Percentiles rank a stretch among this genome's conserved stretches.
These are phyloP conservation scores for Tauraco hartlaubi DNA, from an alignment of 2,797 vertebrate genomes.

Conservation along the genomic window DNA sequence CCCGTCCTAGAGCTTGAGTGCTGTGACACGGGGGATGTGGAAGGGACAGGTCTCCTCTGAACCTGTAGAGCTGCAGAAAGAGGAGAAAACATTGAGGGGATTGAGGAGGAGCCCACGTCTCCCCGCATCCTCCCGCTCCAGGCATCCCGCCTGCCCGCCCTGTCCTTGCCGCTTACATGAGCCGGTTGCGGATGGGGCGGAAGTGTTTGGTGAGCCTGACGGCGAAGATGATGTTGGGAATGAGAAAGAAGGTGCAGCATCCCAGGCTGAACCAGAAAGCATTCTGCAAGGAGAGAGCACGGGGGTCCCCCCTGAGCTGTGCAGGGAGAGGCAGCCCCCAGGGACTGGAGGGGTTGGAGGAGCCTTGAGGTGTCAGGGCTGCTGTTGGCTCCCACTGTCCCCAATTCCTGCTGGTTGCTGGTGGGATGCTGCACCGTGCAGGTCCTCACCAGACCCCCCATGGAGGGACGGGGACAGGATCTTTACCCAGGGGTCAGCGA, in stretches of 20 bases:
- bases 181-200: conserved; percentile 79
- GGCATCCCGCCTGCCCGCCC: not conserved
- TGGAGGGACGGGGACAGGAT: fast-evolving
- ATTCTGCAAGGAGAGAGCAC: conserved; percentile 80
- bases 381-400: fast-evolving
- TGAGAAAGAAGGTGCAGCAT: conserved; percentile 89
- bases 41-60: conserved; percentile 83
- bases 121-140: too few relatives aligned
- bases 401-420: fast-evolving
- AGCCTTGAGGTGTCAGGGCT: not conserved
- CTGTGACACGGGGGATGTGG: conserved; percentile 80
- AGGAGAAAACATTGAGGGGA: not conserved
- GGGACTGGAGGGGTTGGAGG: not conserved
- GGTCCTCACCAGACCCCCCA: fast-evolving
- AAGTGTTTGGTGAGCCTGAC: conserved; percentile 92
- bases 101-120: not conserved
- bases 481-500: conserved; percentile 85
- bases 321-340: not conserved
- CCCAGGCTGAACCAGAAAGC: conserved; percentile 97
- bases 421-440: fast-evolving
- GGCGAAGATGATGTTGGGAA: conserved; percentile 92
- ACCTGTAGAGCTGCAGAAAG: conserved; percentile 65
- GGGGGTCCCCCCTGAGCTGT: fast-evolving
- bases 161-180: conserved; percentile 57
- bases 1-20: conserved; percentile 71